phyloP scores from a whole-genome alignment of 2,113 vertebrate genomes.

The Tiliqua scincoides region DNA sequence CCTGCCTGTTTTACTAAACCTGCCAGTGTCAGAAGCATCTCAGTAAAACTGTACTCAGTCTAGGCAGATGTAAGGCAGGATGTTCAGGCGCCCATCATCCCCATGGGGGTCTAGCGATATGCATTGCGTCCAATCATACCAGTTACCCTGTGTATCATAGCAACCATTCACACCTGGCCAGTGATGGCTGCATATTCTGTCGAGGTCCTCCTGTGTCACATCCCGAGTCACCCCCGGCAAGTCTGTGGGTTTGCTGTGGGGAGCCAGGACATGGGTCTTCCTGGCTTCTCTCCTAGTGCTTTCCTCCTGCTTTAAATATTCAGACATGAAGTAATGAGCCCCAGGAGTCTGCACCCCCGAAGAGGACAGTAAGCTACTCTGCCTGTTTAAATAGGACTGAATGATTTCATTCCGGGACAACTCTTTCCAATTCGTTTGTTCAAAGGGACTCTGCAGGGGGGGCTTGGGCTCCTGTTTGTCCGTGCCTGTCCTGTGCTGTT shows the following conservation, averaged over 20 bases:
- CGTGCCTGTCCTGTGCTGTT: constrained; percentile 83
- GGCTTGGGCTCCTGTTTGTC: constrained; percentile 78
- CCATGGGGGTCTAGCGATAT: constrained; percentile 91
- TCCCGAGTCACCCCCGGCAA: constrained; percentile 87
- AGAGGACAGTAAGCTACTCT: constrained; percentile 89
- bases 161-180: constrained; percentile 97
- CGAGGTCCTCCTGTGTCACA: constrained; percentile 81
- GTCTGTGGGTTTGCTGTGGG: constrained; percentile 76
- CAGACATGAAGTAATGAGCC: constrained; percentile 87
- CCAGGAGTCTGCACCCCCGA: constrained; percentile 85
- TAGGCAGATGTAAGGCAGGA: constrained; percentile 95
- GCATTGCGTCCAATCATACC: constrained; percentile 97
- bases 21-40: constrained; percentile 78
- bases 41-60: constrained; percentile 80
- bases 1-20: constrained; percentile 72
- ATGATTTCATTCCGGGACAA: constrained; percentile 92
- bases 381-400: constrained; percentile 92
- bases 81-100: constrained; percentile 89
- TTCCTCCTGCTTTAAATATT: constrained; percentile 89
- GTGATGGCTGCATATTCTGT: constrained; percentile 81
- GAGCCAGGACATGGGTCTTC: constrained; percentile 81
- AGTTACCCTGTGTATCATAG: constrained; percentile 90
- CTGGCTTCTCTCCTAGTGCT: constrained; percentile 78
- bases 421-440: constrained; percentile 94
- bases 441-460: constrained; percentile 84